These are phyloP conservation scores for Aptenodytes patagonicus DNA, from an alignment of 2,113 vertebrate genomes.

Conservation along the genomic window DNA sequence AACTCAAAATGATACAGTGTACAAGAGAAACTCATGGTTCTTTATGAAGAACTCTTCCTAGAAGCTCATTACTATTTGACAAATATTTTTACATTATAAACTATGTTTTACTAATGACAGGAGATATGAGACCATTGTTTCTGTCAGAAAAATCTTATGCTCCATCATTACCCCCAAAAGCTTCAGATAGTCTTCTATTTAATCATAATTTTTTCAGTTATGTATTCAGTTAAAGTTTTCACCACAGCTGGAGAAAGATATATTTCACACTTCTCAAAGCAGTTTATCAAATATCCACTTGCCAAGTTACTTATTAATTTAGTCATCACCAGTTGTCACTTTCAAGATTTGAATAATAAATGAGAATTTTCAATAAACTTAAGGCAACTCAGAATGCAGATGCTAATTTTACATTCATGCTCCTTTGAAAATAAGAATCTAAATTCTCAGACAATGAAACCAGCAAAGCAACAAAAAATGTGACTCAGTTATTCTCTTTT, in stretches of 20 bases:
- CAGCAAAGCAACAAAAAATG: neutral
- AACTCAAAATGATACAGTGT: neutral
- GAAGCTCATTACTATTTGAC: neutral
- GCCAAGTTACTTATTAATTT: neutral
- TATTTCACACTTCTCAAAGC: neutral
- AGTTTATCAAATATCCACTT: neutral
- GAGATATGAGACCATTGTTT: neutral
- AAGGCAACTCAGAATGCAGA: neutral
- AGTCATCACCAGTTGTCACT: neutral
- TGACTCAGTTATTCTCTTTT: neutral
- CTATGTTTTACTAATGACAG: neutral
- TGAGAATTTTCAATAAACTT: neutral
- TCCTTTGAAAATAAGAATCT: neutral
- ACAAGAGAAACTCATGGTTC: neutral
- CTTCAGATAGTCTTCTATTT: neutral
- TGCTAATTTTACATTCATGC: neutral
- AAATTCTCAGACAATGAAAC: neutral
- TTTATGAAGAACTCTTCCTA: neutral
- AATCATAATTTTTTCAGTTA: neutral
- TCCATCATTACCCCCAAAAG: neutral
- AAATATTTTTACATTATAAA: neutral
- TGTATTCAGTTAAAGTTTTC: neutral
- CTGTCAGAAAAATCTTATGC: neutral
- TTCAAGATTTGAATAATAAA: neutral
- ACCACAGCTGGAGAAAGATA: neutral